Evolutionary conservation across 2,888 invertebrate species (phyloP).

Genomic region (Dendrolimus pini): DNA sequence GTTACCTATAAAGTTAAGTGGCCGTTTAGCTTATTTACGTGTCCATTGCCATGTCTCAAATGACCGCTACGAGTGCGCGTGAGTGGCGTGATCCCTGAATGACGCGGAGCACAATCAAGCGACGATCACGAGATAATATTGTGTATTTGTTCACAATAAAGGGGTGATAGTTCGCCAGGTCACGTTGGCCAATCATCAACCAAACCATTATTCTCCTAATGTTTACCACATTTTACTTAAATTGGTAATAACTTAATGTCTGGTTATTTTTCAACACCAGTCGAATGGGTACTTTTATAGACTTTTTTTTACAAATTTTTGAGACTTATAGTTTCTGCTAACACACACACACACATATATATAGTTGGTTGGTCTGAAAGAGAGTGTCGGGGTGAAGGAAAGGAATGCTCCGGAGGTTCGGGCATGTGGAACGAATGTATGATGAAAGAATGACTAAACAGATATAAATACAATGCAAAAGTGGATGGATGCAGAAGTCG

Average conservation of each 20-base stretch:
- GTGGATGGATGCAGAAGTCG: too few relatives aligned
- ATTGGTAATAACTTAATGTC: background rate
- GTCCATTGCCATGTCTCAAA: background rate
- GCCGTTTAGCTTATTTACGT: background rate
- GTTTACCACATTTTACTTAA: background rate
- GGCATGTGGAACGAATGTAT: too few relatives aligned
- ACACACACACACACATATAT: too few relatives aligned
- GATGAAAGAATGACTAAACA: too few relatives aligned
- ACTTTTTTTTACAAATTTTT: too few relatives aligned
- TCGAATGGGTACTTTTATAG: too few relatives aligned
- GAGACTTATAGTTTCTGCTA: too few relatives aligned
- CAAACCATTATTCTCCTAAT: background rate
- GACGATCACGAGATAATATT: conserved; percentile 12
- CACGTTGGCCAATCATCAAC: background rate
- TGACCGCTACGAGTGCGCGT: conserved; percentile 9
- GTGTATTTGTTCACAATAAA: conserved; percentile 1
- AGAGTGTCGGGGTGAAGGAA: too few relatives aligned
- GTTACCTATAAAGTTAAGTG: background rate
- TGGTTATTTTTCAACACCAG: too few relatives aligned
- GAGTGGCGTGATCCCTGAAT: conserved; percentile 33
- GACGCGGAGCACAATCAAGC: conserved; percentile 20
- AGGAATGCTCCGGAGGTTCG: too few relatives aligned
- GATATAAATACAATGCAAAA: too few relatives aligned
- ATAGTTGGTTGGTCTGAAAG: too few relatives aligned
- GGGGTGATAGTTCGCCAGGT: conserved; percentile 4